These are phyloP conservation scores for Thaumetopoea pityocampa DNA, from an alignment of 1,140 invertebrate species.

Conservation along the genomic window DNA sequence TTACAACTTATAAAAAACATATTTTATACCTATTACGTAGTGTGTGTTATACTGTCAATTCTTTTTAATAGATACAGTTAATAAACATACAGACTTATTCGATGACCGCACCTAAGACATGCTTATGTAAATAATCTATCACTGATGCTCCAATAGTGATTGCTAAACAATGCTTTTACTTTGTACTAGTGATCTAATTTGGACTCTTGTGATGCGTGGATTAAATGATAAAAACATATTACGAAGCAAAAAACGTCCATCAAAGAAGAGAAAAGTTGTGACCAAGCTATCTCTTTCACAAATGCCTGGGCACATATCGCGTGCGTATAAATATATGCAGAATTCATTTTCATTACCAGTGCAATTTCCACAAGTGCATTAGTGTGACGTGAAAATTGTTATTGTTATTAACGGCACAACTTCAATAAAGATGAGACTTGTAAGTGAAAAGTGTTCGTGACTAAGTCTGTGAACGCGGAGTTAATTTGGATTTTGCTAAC, in stretches of 20 bases:
- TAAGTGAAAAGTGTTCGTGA: constrained; percentile 50
- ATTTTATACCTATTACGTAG: too few species aligned
- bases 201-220: background rate
- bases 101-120: background rate
- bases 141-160: background rate
- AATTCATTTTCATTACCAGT: constrained; percentile 74
- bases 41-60: too few species aligned
- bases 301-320: constrained; percentile 62
- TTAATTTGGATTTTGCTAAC: constrained; percentile 18
- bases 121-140: constrained; percentile 1
- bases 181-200: background rate
- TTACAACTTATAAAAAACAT: too few species aligned
- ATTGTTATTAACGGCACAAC: constrained; percentile 34
- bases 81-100: background rate
- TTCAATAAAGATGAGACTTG: constrained; percentile 66
- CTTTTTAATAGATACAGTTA: too few species aligned
- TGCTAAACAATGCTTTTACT: constrained; percentile 5
- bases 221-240: constrained; percentile 10
- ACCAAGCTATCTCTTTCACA: constrained; percentile 63
- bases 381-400: constrained; percentile 50
- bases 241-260: constrained; percentile 10
- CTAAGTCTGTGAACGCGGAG: constrained; percentile 30
- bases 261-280: constrained; percentile 51
- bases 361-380: constrained; percentile 51
- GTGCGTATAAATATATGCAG: constrained; percentile 73